phyloP scores from a whole-genome alignment of 2,113 vertebrate genomes.

The Chaenogobius annularis region DNA sequence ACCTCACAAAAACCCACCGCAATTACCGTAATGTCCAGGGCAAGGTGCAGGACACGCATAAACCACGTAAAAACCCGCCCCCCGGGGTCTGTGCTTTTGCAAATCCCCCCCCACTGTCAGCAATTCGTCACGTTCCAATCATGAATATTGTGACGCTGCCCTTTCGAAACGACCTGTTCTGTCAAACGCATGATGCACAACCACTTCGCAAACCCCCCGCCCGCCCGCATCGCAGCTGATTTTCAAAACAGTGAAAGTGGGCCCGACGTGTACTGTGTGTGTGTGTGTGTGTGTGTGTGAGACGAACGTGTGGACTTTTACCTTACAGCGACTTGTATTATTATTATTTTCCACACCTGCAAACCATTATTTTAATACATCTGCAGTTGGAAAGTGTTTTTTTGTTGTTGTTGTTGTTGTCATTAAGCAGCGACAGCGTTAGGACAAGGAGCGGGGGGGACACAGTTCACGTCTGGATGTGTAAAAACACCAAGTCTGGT shows the following conservation, averaged over 20 bases:
- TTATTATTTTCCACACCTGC: conserved; percentile 33
- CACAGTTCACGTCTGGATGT: conserved; percentile 50
- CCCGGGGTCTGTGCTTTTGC: neutral
- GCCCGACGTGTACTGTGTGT: neutral
- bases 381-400: conserved; percentile 30
- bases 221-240: neutral
- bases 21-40: neutral
- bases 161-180: neutral
- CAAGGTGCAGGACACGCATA: neutral
- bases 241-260: conserved; percentile 14
- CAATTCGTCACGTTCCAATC: conserved; percentile 4
- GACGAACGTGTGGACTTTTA: conserved; percentile 32
- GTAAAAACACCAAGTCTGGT: conserved; percentile 57
- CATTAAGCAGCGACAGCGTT: conserved; percentile 51
- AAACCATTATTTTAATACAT: conserved; percentile 30
- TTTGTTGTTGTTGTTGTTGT: too few species aligned
- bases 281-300: too few species aligned
- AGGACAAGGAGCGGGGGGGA: conserved; percentile 42
- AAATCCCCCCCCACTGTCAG: conserved; percentile 1
- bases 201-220: conserved; percentile 8
- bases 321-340: neutral
- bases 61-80: conserved; percentile 9
- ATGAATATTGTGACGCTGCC: neutral
- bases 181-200: conserved; percentile 4
- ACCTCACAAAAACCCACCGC: neutral